These are phyloP conservation scores for Propithecus perrieri DNA, from an alignment of 2,797 vertebrate genomes.

Conservation along the genomic window DNA sequence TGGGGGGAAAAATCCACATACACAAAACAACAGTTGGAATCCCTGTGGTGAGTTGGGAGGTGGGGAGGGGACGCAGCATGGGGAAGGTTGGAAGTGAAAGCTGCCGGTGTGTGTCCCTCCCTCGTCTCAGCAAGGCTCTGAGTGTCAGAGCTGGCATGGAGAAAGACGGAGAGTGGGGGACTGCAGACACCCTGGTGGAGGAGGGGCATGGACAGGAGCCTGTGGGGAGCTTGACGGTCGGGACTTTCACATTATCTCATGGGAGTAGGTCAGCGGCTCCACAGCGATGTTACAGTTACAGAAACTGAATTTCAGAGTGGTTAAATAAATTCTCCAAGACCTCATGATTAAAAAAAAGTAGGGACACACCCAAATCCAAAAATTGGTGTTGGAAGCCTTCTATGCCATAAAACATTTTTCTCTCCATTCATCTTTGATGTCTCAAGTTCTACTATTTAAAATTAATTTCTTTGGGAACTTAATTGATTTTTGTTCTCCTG, in stretches of 20 bases:
- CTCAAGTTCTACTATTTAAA: neutral
- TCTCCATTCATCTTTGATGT: neutral
- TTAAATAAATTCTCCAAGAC: constrained; percentile 39
- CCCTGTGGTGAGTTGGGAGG: constrained; percentile 34
- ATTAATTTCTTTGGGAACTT: neutral
- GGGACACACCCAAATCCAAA: constrained; percentile 8
- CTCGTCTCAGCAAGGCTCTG: neutral
- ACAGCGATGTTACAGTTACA: neutral
- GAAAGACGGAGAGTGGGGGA: neutral
- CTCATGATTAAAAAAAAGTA: neutral
- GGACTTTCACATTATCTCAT: neutral
- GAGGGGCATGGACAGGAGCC: too few relatives aligned
- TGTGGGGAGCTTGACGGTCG: neutral
- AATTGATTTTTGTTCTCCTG: neutral
- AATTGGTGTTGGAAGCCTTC: neutral
- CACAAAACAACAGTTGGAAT: neutral
- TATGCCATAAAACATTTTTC: neutral
- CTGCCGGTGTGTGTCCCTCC: neutral
- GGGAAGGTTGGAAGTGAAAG: neutral
- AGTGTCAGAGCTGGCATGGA: neutral
- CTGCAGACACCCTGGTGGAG: neutral
- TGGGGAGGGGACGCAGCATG: neutral
- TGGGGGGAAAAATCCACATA: neutral
- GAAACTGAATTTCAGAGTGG: neutral
- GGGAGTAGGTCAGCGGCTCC: neutral